Evolutionary conservation across 2,888 invertebrate genomes (phyloP).

Genomic region (Tachina grossa): DNA sequence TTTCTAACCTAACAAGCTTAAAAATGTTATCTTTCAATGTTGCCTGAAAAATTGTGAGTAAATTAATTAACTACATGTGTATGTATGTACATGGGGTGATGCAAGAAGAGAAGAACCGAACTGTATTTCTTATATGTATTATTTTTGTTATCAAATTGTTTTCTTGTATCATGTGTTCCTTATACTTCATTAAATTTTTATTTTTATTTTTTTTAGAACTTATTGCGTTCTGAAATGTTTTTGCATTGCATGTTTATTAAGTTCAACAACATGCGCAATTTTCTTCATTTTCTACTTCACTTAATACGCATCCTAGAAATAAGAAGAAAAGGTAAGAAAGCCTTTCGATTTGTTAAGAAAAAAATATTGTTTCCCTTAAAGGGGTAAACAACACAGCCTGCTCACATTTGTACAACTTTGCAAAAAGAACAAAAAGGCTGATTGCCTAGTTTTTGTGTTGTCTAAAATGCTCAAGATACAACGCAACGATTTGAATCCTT

Average conservation of each 20-base stretch:
- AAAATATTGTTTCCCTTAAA: neutral
- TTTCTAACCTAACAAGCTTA: no score
- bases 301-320: neutral
- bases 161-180: neutral
- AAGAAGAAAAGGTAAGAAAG: neutral
- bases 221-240: neutral
- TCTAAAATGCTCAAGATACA: slow-evolving; percentile 26
- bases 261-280: slow-evolving; percentile 51
- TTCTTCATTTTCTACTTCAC: slow-evolving; percentile 60
- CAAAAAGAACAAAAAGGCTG: slow-evolving; percentile 12
- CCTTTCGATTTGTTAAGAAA: neutral
- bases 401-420: slow-evolving; percentile 11
- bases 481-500: slow-evolving; percentile 49
- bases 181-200: neutral
- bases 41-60: no score
- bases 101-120: slow-evolving; percentile 3
- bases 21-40: no score
- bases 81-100: no score
- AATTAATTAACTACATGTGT: no score
- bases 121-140: neutral
- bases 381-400: neutral
- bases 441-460: slow-evolving; percentile 12
- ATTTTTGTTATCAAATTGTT: neutral
- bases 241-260: neutral
- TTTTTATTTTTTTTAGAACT: neutral